These are phyloP conservation scores for Halichondria panicea DNA, from an alignment of 37 sponge, comb jelly and placozoan genomes.

Conservation along the genomic window DNA sequence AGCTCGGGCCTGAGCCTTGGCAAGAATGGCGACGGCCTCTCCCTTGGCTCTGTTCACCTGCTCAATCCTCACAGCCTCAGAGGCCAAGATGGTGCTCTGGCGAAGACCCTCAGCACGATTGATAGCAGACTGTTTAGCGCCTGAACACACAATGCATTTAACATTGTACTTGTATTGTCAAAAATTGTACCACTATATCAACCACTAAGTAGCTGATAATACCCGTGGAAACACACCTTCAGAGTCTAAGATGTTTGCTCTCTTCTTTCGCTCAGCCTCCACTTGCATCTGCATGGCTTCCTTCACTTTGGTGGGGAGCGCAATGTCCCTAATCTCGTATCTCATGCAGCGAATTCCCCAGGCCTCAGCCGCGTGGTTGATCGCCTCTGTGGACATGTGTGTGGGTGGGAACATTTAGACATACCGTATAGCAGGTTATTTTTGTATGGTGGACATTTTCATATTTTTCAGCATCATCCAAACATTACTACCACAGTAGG, in stretches of 20 bases:
- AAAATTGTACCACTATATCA: not conserved
- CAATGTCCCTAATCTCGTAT: slow-evolving; percentile 96
- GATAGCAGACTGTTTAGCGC: slow-evolving; percentile 79
- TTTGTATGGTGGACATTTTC: too few species aligned
- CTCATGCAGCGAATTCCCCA: slow-evolving; percentile 97
- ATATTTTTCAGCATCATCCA: too few species aligned
- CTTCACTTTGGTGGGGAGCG: slow-evolving; percentile 89
- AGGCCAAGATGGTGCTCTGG: slow-evolving; percentile 89
- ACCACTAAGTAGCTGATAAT: not conserved
- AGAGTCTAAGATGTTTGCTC: slow-evolving; percentile 91
- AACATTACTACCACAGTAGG: too few species aligned
- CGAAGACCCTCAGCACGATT: slow-evolving; percentile 80
- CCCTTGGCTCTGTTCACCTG: slow-evolving; percentile 94
- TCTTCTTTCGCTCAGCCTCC: slow-evolving; percentile 97
- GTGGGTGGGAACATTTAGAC: too few species aligned
- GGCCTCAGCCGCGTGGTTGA: slow-evolving; percentile 91
- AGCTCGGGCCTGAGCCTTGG: slow-evolving; percentile 80
- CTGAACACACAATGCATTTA: slow-evolving; percentile 39
- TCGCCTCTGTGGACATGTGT: slow-evolving; percentile 78
- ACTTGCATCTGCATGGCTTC: slow-evolving; percentile 99
- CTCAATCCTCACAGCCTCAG: slow-evolving; percentile 91
- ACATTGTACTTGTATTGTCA: too few species aligned
- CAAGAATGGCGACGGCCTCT: slow-evolving; percentile 78
- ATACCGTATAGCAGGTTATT: too few species aligned
- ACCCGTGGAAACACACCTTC: slow-evolving; percentile 66